Evolutionary conservation across 1,140 invertebrate species (phyloP), one percentile per base, ranked within the genome.

Genomic region (Sycophaga agraensis): DNA sequence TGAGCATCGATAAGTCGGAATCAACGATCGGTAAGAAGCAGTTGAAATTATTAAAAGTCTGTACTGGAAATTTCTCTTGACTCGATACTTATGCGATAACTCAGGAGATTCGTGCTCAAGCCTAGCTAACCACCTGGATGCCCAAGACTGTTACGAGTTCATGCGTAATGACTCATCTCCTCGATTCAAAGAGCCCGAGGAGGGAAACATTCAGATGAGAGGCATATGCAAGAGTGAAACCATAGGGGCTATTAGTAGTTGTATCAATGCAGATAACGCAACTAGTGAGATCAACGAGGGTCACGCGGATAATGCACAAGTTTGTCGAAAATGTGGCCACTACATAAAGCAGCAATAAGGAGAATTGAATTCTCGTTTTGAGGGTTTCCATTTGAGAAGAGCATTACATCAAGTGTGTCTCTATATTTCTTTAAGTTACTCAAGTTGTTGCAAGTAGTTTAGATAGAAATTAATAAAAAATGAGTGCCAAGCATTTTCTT

Each of bases 221-320:
- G 59, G 68, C 42, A 54, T 77, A 4, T 66, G 70, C 2, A 78
- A 73, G 48, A 79, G 77, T 51, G 76, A 78, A 55, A 80, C 77
- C 1, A 78, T 79, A 31, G 76, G 70, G 39, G 75, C 71, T 50
- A 74, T 80, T 14, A 73, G 66, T 48, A 70, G 66, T 54, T 59
- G 48, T 6, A 24, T 56, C 26, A 14, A 58, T 46, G 50, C 60
- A 1, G 58, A 50, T 24, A 53, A 67, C 34, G 19, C 53, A 16
- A 56, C 67, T 11, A 11, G 28, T 11, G 28, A 31, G 19, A 22
- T 58, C 21, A 66, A 64, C 4, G 67, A 66, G 6, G 59, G 22
- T 12, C 48, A 28, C 8, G 61, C 57, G 16, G 60, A 65, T 11
- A 64, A 69, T 40, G 39, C 48, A 37, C 40, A 63, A 14, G 11